A percentile compares a stretch with the other conserved stretches of the same genome.
phyloP scores from a whole-genome alignment of 1,140 invertebrate species.

The Streblospio benedicti region DNA sequence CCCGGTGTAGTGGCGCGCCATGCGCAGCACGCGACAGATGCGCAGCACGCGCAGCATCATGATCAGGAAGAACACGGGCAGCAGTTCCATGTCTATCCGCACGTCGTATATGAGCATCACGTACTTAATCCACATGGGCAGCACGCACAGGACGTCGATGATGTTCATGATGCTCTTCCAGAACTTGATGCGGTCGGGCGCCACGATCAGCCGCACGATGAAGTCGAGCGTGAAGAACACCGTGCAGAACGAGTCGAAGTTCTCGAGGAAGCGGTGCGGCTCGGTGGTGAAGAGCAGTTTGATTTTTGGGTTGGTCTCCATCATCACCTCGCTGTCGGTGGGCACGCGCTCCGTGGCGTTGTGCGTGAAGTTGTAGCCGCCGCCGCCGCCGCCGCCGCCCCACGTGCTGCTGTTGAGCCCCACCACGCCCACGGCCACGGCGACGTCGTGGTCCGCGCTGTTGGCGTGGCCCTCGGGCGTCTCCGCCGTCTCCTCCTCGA shows the following conservation, averaged over 20 bases:
- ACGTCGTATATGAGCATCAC: conserved; percentile 78
- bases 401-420: too few relatives aligned
- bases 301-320: background rate
- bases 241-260: conserved; percentile 31
- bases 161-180: conserved; percentile 84
- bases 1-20: conserved; percentile 10
- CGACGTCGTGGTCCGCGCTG: too few relatives aligned
- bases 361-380: too few relatives aligned
- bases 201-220: conserved; percentile 29
- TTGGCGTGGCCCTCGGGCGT: too few relatives aligned
- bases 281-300: background rate
- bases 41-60: conserved; percentile 11
- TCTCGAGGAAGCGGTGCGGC: conserved; percentile 5
- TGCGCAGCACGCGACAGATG: conserved; percentile 8
- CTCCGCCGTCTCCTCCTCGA: background rate
- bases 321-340: too few relatives aligned
- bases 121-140: conserved; percentile 63
- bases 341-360: too few relatives aligned
- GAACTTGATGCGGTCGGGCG: conserved; percentile 21
- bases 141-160: conserved; percentile 93
- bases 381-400: too few relatives aligned
- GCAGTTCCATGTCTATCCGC: conserved; percentile 45
- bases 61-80: conserved; percentile 9
- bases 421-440: too few relatives aligned
- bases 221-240: conserved; percentile 42